These are phyloP conservation scores for Anarhynchus alexandrinus DNA, from an alignment of 2,113 vertebrate species.

Conservation along the genomic window DNA sequence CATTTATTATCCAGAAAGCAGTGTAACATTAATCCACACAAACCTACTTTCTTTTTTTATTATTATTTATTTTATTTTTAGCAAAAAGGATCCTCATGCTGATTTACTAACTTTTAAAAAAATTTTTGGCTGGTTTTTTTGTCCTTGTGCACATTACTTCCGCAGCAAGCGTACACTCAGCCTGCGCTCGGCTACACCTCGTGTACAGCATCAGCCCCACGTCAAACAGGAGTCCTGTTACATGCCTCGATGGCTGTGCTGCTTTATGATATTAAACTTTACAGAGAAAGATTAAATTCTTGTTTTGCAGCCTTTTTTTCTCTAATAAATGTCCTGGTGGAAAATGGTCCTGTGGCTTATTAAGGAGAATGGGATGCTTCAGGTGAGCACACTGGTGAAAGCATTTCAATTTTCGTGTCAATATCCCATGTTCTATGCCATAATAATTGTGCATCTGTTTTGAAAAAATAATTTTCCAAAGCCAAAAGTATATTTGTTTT, in stretches of 20 bases:
- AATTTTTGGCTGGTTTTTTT: neutral
- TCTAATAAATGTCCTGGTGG: neutral
- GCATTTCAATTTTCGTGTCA: neutral
- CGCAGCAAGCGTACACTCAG: neutral
- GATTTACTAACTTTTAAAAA: neutral
- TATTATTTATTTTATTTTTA: neutral
- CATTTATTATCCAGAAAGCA: neutral
- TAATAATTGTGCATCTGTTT: neutral
- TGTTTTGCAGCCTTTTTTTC: neutral
- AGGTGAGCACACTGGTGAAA: neutral
- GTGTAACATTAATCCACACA: neutral
- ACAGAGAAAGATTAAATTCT: neutral
- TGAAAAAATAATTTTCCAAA: neutral
- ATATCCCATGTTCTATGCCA: neutral
- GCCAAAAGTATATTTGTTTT: neutral
- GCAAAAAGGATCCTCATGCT: neutral
- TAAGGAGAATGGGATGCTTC: neutral
- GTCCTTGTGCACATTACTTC: neutral
- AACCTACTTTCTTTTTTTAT: neutral
- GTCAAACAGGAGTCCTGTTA: neutral
- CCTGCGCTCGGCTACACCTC: neutral
- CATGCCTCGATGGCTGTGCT: neutral
- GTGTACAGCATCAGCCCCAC: fast-evolving
- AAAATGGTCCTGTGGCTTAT: fast-evolving
- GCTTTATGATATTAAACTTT: neutral